Evolutionary conservation across 2,888 invertebrate species (phyloP), one percentile per base, ranked within the genome.

Genomic region (Liposcelis brunnea): DNA sequence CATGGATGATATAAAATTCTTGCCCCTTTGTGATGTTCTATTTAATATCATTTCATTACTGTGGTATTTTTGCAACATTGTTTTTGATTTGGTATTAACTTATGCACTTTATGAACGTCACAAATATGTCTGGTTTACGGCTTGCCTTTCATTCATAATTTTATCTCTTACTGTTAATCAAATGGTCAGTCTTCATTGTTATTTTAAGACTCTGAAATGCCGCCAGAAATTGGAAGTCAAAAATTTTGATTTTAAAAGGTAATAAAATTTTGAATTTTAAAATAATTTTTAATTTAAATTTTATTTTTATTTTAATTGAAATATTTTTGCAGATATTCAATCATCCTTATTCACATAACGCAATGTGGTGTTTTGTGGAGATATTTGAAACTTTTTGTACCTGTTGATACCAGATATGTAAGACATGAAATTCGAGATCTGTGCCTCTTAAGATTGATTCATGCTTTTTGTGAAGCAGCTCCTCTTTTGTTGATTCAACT

Each of bases 1-100:
- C 7, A 45, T 45, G 45, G 50, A 48, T 45, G 54, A 53, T 42
- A 52, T 56, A 55, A 86, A 89, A 70, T 87, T 87, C 64, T 71
- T 89, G 64, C 87, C 87, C 54, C 72, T 89, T 61, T 89, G 89
- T 72, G 89, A 89, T 68, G 81, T 87, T 52, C 70, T 89, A 42
- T 89, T 89, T 70, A 89, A 89, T 66, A 82, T 89, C 61, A 85
- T 87, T 55, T 87, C 87, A 42, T 67, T 89, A 54, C 85, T 85
- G 47, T 83, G 83, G 18, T 87, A 89, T 62, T 89, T 89, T 65
- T 87, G 87, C 69, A 86, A 87, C 69, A 77, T 86, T 50, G 85
- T 87, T 6, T 89, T 89, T 62, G 86, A 89, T 63, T 72, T 86
- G 49, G 78, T 87, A 47, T 79, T 85, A 70, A 78, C 82, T 38